Evolutionary conservation across 92 coral and sea anemone species (phyloP), one percentile per base, ranked within the genome.

Genomic region (Hydrozoanthus gracilis): DNA sequence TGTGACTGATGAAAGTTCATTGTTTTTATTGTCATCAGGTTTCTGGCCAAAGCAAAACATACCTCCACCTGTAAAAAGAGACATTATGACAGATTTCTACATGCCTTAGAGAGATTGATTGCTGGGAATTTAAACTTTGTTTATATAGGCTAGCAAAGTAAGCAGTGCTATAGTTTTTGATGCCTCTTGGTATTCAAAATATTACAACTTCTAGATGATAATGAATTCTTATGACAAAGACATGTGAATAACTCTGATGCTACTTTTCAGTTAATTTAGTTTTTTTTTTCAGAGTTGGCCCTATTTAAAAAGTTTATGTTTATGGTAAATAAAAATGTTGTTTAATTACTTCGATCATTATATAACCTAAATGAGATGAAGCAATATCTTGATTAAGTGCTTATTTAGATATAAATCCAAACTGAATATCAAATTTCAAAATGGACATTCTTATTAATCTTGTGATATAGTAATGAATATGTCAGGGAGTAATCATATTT

Each of bases 41-140:
- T 80, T 49, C 60, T 80, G 85, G 4, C 74, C 74, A 65, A 80
- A 80, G 75, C 18, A 65, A 80, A 80, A 48, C 73, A 64, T 80
- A 12, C 66, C 73, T 47, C 12, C 75, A 64, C 48, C 85, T 80
- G 62, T 65, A 52, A 58, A 58, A 58, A 58, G 65, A 58, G 65
- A 58, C 5, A 14, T 58, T 3, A 58, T 58, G 65, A 58, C 65
- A 58, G 65, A 58, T 58, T 58, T 58, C 65, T 58, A 58, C 65
- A 58, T 58, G 65, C 76, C 76, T 71, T 71, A 44, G 51, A 71
- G 76, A 14, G 51, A 71, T 35, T 71, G 46, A 71, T 71, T 71
- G 46, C 51, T 71, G 76, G 46, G 76, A 17, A 54, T 54, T 0
- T 54, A 54, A 54, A 54, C 61, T 54, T 54, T 54, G 61, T 54